Evolutionary conservation across 2,888 invertebrate species (phyloP), one percentile per base, ranked within the genome.

Genomic region (Adelognathus sp.): DNA sequence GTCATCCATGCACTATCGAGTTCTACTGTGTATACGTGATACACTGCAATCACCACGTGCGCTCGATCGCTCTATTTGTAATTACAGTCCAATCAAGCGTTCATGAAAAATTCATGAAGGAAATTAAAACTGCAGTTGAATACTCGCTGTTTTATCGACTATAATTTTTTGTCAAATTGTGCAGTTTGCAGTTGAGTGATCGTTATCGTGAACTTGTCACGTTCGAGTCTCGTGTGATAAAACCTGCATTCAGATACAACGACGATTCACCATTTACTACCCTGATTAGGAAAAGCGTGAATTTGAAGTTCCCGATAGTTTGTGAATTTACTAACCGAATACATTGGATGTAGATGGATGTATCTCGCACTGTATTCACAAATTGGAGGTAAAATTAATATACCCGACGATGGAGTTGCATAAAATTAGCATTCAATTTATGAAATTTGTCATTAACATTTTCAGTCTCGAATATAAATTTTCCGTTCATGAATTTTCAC

Each of bases 131-230:
- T n/a, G n/a, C n/a, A n/a, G n/a, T n/a, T 33, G 3, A 7, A 33
- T 46, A 4, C 16, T 3, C 29, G 33, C 71, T 76, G 71, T 66
- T 52, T 71, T 76, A 71, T 46, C 76, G 18, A 36, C 60, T 31
- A 16, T 11, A 14, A 7, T n/a, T n/a, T n/a, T n/a, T n/a, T n/a
- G n/a, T n/a, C n/a, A 33, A 18, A 52, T 24, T 24, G 21, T 36
- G 50, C 36, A n/a, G n/a, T 24, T 24, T 36, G 52, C 24, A 24
- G 33, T 66, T 24, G 24, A n/a, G 3, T 1, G 9, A 36, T 3
- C 9, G 7, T 9, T 33, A 36, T 14, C 24, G 50, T 36, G 64
- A 52, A 36, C 36, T 50, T 52, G 52, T 52, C 64, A 52, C 64
- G 3, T 33, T 36, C 27, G 3, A 14, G 11, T 50, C n/a, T 44